Evolutionary conservation across 2,888 invertebrate species (phyloP), one percentile per base, ranked within the genome.

Genomic region (Agonopterix heracliana): DNA sequence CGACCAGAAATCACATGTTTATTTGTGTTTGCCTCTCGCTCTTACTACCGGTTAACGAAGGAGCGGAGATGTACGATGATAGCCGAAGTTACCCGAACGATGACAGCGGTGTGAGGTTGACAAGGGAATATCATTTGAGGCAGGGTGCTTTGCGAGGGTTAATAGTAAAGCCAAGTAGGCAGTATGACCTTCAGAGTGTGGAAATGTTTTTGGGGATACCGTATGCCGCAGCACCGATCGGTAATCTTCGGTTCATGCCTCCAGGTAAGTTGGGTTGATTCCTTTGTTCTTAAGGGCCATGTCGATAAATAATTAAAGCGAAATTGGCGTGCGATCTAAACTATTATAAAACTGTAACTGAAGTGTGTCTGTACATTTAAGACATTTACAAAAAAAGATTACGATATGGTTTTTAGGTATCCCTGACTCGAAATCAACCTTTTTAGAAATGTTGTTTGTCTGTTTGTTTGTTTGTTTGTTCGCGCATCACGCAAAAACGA

Each of bases 201-300:
- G 94, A 94, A 71, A 93, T 94, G 74, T 95, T 92, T 71, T 82
- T 93, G 48, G 95, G 95, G 2, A 90, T 96, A 61, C 96, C 95
- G 3, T 96, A 95, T 79, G 95, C 96, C 3, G 94, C 94, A 36
- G 91, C 95, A 9, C 95, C 95, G 0, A 90, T 92, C 4, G 94
- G 92, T 5, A 91, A 85, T 50, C 86, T 94, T 46, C 90, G 96
- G 51, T 96, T 96, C 77, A 95, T 96, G 92, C 96, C 96, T 35
- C 96, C 96, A 57, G 93, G 93, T 91, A 70, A 49, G 38, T 4
- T 12, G 9, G 3, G 9, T 41, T 41, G 9, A 38, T n/a, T 10
- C 38, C 38, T 38, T 38, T 38, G 10, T 38, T 38, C 10, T 38
- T 38, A 35, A n/a, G n/a, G n/a, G n/a, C n/a, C n/a, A n/a, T n/a